Evolutionary conservation across 2,797 vertebrate species (phyloP).

Genomic region (Sarcophilus harrisii): DNA sequence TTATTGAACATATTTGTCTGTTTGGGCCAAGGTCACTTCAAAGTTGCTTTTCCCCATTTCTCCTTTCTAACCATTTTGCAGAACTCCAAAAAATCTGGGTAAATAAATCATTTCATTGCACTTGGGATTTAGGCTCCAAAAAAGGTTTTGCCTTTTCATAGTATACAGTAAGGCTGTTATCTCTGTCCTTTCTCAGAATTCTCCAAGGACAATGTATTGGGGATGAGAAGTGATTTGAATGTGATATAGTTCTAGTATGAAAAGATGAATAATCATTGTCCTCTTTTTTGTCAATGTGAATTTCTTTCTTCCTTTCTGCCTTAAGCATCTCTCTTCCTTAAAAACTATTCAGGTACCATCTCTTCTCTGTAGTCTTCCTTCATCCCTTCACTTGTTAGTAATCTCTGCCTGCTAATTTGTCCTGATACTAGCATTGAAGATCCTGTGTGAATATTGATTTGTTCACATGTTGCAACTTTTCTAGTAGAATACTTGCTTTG

Average conservation of each 20-base stretch:
- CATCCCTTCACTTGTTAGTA: not conserved
- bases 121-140: not conserved
- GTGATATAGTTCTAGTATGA: not conserved
- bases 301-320: not conserved
- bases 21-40: not conserved
- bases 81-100: not conserved
- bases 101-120: not conserved
- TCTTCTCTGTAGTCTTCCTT: not conserved
- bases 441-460: not conserved
- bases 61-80: not conserved
- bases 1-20: slow-evolving; percentile 20
- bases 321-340: not conserved
- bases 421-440: not conserved
- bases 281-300: not conserved
- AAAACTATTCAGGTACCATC: not conserved
- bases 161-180: not conserved
- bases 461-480: not conserved
- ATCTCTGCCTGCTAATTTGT: not conserved
- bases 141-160: not conserved
- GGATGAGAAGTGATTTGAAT: not conserved
- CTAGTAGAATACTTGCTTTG: not conserved
- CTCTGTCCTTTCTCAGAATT: not conserved
- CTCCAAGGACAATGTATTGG: not conserved
- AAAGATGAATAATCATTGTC: not conserved
- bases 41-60: not conserved